These are phyloP conservation scores for Cuniculus paca DNA, from an alignment of 2,797 vertebrate species.

Conservation along the genomic window DNA sequence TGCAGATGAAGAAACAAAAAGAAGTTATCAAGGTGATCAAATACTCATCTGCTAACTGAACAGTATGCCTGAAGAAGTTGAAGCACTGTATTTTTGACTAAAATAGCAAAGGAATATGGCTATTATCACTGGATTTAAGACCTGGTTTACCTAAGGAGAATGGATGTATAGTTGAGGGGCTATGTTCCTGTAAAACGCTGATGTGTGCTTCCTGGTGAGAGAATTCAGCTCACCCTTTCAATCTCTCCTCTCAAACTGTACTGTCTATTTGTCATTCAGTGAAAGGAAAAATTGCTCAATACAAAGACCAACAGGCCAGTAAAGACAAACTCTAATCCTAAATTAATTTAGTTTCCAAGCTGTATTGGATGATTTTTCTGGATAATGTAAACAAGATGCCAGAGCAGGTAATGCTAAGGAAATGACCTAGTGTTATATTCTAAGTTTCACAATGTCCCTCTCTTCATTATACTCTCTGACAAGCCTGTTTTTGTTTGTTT, in stretches of 20 bases:
- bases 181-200: background rate
- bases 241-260: background rate
- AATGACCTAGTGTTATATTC: background rate
- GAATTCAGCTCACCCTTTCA: background rate
- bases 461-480: slow-evolving; percentile 16
- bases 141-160: slow-evolving; percentile 1
- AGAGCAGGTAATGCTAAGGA: background rate
- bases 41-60: background rate
- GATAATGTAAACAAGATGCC: slow-evolving; percentile 12
- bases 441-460: background rate
- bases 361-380: background rate
- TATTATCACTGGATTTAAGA: slow-evolving; percentile 36
- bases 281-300: slow-evolving; percentile 52
- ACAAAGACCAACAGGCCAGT: background rate
- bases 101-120: background rate
- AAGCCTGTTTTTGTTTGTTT: background rate
- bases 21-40: background rate
- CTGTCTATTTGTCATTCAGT: slow-evolving; percentile 11
- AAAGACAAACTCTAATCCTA: slow-evolving; percentile 39
- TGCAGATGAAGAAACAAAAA: slow-evolving; percentile 83
- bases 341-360: slow-evolving; percentile 16
- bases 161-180: background rate
- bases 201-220: background rate
- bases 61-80: slow-evolving; percentile 39
- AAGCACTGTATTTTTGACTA: slow-evolving; percentile 52